These are phyloP conservation scores for Drosophila yooni DNA, from an alignment of 2,888 invertebrate genomes.

Conservation along the genomic window DNA sequence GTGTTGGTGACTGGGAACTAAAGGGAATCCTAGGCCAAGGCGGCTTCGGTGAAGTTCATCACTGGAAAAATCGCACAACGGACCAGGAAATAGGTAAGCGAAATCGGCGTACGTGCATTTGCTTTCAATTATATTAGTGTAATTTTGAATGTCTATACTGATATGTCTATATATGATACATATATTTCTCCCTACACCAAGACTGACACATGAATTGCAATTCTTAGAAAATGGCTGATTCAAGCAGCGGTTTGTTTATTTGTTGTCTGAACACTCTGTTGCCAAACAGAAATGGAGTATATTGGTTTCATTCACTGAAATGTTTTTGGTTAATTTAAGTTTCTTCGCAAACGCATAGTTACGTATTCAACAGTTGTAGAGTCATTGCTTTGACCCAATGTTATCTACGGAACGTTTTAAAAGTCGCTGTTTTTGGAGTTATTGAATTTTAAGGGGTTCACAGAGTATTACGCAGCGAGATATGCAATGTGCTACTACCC, in stretches of 20 bases:
- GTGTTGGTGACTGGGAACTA: slow-evolving; percentile 83
- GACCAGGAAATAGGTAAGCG: slow-evolving; percentile 87
- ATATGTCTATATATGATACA: background rate
- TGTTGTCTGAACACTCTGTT: background rate
- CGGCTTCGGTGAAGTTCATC: slow-evolving; percentile 90
- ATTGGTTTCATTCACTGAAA: background rate
- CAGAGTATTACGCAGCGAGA: background rate
- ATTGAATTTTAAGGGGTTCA: background rate
- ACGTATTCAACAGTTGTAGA: background rate
- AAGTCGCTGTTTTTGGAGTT: background rate
- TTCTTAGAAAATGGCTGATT: slow-evolving; percentile 52
- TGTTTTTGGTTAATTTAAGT: background rate
- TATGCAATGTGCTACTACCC: background rate
- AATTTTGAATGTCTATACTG: background rate
- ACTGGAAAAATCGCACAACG: slow-evolving; percentile 88
- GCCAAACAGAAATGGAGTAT: background rate
- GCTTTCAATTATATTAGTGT: slow-evolving; percentile 3
- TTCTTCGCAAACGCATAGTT: background rate
- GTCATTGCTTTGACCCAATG: background rate
- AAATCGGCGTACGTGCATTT: slow-evolving; percentile 33
- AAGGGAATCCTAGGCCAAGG: slow-evolving; percentile 89
- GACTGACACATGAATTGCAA: background rate
- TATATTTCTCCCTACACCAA: background rate
- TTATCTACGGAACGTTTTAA: background rate
- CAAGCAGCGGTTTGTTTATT: slow-evolving; percentile 25